Conservation (phyloP, 2,797 vertebrate species). For the Tachyglossus aculeatus region DNA sequence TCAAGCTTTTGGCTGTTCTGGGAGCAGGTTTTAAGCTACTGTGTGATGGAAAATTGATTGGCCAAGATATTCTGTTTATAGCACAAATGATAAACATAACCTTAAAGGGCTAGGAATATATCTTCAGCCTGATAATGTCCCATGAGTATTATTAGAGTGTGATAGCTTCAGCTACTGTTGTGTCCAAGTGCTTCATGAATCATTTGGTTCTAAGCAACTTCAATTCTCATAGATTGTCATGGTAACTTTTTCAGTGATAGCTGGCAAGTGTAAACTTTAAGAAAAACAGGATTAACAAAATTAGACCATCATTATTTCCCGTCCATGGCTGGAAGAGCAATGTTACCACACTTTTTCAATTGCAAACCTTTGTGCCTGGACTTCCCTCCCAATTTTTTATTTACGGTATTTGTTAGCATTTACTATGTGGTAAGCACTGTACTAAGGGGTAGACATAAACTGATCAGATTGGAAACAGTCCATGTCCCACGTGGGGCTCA, state of each 20-base stretch:
- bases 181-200: neutral
- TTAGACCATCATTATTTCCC: neutral
- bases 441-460: too few species aligned
- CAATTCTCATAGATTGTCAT: neutral
- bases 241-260: neutral
- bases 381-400: slow-evolving; percentile 4
- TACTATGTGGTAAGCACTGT: too few species aligned
- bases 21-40: too few species aligned
- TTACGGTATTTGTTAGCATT: too few species aligned
- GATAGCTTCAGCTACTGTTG: neutral
- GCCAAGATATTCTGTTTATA: neutral
- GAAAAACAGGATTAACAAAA: slow-evolving; percentile 12
- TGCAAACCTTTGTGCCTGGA: neutral
- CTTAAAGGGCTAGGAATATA: neutral
- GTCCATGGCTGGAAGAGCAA: neutral
- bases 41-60: neutral
- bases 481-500: too few species aligned
- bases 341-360: slow-evolving; percentile 17
- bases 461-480: too few species aligned
- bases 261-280: neutral
- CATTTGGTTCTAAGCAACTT: neutral
- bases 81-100: neutral
- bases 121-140: neutral
- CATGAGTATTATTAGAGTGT: neutral
- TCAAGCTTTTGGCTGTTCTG: too few species aligned